These are phyloP conservation scores for Rhogogaster chlorosoma DNA, from an alignment of 2,888 invertebrate genomes.

Conservation along the genomic window DNA sequence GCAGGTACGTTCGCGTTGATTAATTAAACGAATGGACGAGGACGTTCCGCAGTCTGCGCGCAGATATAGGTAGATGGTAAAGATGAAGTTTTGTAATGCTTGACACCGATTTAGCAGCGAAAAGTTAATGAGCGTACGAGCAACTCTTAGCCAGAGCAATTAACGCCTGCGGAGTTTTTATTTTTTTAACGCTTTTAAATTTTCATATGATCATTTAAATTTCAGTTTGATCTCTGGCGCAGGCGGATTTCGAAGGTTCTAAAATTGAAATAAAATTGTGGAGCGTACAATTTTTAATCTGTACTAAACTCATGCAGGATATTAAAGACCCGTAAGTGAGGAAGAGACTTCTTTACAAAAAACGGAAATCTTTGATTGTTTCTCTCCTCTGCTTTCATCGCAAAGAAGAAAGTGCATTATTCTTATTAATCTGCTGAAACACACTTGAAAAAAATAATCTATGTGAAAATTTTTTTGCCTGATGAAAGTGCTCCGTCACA, in stretches of 20 bases:
- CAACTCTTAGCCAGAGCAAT: slow-evolving; percentile 24
- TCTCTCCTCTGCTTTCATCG: no score
- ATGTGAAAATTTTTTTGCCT: background rate
- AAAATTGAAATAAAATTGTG: no score
- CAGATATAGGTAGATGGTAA: background rate
- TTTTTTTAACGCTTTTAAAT: background rate
- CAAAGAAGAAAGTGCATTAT: no score
- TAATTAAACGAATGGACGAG: background rate
- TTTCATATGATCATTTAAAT: slow-evolving; percentile 5
- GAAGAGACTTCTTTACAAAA: no score
- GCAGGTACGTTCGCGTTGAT: background rate
- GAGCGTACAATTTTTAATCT: background rate
- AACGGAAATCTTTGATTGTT: no score
- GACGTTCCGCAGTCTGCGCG: background rate
- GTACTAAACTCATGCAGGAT: background rate
- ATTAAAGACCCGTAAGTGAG: no score
- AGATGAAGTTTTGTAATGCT: slow-evolving; percentile 30
- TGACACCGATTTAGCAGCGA: slow-evolving; percentile 33
- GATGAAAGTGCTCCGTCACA: background rate
- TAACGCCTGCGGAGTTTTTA: slow-evolving; percentile 7
- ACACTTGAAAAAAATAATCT: background rate
- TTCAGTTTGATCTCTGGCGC: background rate
- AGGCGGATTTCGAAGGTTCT: background rate
- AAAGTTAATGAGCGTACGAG: slow-evolving; percentile 29
- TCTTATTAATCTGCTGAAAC: background rate